phyloP scores from a whole-genome alignment of 2,888 invertebrate genomes.

The Ligdia adustata region DNA sequence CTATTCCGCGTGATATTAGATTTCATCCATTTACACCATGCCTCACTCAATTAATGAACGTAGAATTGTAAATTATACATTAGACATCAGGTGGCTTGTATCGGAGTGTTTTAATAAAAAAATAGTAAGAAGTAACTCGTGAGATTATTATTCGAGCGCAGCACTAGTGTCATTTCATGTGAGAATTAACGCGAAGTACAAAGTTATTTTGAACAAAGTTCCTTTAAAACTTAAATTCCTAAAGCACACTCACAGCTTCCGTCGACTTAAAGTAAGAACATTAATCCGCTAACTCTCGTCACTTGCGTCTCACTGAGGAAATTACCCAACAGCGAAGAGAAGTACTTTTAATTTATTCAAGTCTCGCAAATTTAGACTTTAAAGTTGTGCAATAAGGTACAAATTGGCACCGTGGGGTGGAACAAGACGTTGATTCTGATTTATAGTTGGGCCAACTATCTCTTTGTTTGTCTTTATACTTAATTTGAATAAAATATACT shows the following conservation, averaged over 20 bases:
- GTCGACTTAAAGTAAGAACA: background rate
- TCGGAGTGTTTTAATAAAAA: no score
- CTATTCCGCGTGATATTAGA: no score
- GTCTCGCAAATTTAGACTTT: conserved; percentile 50
- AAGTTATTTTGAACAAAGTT: no score
- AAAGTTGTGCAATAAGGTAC: conserved; percentile 37
- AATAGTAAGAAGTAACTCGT: no score
- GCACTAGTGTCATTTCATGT: no score
- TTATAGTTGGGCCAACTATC: conserved; percentile 62
- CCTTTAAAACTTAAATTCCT: background rate
- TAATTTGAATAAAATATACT: conserved; percentile 59
- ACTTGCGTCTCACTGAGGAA: conserved; percentile 48
- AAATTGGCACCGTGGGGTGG: conserved; percentile 31
- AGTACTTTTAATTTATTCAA: conserved; percentile 59
- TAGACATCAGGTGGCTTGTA: no score
- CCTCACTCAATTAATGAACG: no score
- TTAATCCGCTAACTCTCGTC: conserved; percentile 29
- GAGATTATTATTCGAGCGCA: no score
- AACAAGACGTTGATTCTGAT: conserved; percentile 51
- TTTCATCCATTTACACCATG: no score
- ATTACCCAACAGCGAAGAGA: conserved; percentile 56
- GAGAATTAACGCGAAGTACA: no score
- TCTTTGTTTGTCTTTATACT: conserved; percentile 60
- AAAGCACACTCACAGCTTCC: conserved; percentile 1
- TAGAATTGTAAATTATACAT: no score